These are phyloP conservation scores for Recurvirostra avosetta DNA, from an alignment of 2,113 vertebrate species.

Conservation along the genomic window DNA sequence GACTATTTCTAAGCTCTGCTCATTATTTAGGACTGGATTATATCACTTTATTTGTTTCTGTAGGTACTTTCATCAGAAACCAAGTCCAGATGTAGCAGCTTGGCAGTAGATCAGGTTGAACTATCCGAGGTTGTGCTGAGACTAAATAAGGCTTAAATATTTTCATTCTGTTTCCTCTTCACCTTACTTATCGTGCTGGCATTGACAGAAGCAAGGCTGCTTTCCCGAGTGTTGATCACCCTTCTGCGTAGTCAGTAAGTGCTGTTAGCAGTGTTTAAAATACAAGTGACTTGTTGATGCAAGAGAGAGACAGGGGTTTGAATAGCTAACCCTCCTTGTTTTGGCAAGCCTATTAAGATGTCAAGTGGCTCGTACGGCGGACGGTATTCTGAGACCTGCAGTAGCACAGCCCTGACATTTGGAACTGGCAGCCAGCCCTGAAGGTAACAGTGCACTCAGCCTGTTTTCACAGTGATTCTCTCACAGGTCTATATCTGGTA, in stretches of 20 bases:
- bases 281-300: constrained; percentile 49
- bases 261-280: constrained; percentile 46
- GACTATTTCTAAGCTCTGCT: constrained; percentile 37
- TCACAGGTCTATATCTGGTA: constrained; percentile 38
- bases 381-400: neutral
- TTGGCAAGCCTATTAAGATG: constrained; percentile 49
- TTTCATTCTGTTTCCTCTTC: constrained; percentile 52
- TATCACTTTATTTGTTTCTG: constrained; percentile 49
- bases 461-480: constrained; percentile 1
- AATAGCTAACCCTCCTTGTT: constrained; percentile 3
- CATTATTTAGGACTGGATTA: constrained; percentile 44
- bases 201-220: constrained; percentile 39
- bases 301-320: constrained; percentile 5
- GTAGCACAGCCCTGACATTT: constrained; percentile 32
- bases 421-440: constrained; percentile 40
- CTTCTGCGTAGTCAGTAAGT: neutral
- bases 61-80: constrained; percentile 45
- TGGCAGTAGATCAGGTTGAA: constrained; percentile 41
- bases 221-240: constrained; percentile 1
- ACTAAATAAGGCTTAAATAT: constrained; percentile 69
- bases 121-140: constrained; percentile 33
- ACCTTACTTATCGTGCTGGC: constrained; percentile 25
- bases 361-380: neutral
- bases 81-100: constrained; percentile 1
- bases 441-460: neutral